phyloP scores from a whole-genome alignment of 2,797 vertebrate genomes.

The Buceros bicornis region DNA sequence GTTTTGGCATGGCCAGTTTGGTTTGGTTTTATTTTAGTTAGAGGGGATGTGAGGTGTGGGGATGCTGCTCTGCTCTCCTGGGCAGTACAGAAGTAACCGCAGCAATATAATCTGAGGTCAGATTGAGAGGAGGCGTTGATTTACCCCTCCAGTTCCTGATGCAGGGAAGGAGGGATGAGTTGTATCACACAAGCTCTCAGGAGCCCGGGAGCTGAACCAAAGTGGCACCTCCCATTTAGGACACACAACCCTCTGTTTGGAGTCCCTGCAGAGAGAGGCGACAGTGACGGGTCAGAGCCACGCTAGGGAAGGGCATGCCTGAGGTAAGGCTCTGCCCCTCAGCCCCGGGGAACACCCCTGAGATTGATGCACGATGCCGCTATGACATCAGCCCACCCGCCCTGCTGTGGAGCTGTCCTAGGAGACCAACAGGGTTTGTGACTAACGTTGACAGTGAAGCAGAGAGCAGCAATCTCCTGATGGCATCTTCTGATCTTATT shows the following conservation, averaged over 20 bases:
- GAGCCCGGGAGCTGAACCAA: accelerated
- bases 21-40: background rate
- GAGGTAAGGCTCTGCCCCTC: background rate
- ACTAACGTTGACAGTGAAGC: background rate
- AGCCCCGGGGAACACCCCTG: background rate
- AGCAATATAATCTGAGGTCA: background rate
- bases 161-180: background rate
- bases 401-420: background rate
- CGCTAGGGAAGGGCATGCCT: background rate
- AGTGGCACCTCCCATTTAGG: background rate
- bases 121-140: background rate
- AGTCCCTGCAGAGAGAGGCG: background rate
- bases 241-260: background rate
- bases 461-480: background rate
- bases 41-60: background rate
- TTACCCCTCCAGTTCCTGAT: background rate
- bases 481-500: background rate
- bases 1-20: background rate
- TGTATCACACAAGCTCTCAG: background rate
- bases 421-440: accelerated
- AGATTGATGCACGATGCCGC: background rate
- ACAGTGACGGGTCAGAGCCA: background rate
- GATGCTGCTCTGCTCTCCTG: background rate
- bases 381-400: background rate
- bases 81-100: background rate